phyloP scores from a whole-genome alignment of 1,140 invertebrate species.

The Octopus sinensis region DNA sequence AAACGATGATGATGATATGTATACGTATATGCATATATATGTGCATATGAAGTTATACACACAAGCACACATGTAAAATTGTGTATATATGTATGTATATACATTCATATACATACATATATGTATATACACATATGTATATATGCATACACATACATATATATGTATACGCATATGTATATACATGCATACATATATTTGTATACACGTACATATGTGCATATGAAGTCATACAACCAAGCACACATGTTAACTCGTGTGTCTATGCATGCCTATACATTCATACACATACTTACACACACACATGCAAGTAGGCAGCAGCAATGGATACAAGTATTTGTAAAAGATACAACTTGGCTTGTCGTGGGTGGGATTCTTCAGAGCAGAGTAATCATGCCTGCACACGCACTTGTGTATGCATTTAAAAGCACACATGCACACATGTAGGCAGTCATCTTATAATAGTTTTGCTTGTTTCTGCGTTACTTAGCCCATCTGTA shows the following conservation, averaged over 20 bases:
- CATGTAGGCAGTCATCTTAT: no score
- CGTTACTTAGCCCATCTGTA: no score
- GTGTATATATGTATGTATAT: not conserved
- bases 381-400: no score
- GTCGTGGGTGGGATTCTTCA: no score
- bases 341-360: no score
- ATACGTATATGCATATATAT: not conserved
- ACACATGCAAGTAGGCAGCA: no score
- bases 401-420: no score
- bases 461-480: no score
- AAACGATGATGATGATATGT: no score
- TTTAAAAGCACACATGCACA: no score
- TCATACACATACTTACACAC: not conserved
- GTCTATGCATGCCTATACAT: not conserved
- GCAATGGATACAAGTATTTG: no score
- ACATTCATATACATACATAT: not conserved
- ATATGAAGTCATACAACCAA: not conserved
- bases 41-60: not conserved
- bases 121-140: not conserved
- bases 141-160: not conserved
- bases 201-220: not conserved
- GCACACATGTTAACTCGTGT: not conserved
- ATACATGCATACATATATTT: not conserved
- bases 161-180: not conserved
- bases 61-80: not conserved